Evolutionary conservation across 2,113 vertebrate species (phyloP), one percentile per base, ranked within the genome.

Genomic region (Oncorhynchus tshawytscha): DNA sequence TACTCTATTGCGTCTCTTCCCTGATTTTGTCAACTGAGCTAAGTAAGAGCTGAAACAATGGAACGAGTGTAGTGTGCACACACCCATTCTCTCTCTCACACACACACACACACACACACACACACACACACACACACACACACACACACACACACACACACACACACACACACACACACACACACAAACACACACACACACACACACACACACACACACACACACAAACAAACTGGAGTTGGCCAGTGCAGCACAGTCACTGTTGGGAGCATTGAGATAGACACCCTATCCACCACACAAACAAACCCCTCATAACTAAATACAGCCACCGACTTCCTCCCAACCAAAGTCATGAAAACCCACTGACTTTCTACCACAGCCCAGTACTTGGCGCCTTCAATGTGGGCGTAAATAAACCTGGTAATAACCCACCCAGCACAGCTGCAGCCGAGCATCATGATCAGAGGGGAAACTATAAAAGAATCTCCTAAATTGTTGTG

Each of bases 401-500:
- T 39, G 39, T 22, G 45, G 67, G 69, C n/a, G n/a, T 31, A 77
- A 72, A 83, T 78, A 74, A 78, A 79, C 57, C 74, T 76, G 67
- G 71, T 31, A 13, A 74, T 59, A 18, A 27, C 6, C 27, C 18
- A 2, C 34, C 4, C n/a, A 7, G 29, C 22, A 29, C 65, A 11
- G 54, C 69, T 25, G 4, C 83, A 88, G 4, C 83, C 86, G 77
- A 73, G 77, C 84, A 73, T 18, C 51, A 54, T 54, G 16, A 18
- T 81, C 86, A 84, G 78, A 82, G 76, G 75, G 39, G 74, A 88
- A 87, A 86, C 87, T 85, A 86, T 89, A 88, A 89, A 91, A 81
- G 77, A 4, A 81, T 87, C 51, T 88, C 85, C 81, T 83, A 82
- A 89, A 91, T 90, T 85, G 85, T 88, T 90, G 81, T 91, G 88